Conservation (phyloP, 1,140 invertebrate species). For the Macrostomum lignano region DNA sequence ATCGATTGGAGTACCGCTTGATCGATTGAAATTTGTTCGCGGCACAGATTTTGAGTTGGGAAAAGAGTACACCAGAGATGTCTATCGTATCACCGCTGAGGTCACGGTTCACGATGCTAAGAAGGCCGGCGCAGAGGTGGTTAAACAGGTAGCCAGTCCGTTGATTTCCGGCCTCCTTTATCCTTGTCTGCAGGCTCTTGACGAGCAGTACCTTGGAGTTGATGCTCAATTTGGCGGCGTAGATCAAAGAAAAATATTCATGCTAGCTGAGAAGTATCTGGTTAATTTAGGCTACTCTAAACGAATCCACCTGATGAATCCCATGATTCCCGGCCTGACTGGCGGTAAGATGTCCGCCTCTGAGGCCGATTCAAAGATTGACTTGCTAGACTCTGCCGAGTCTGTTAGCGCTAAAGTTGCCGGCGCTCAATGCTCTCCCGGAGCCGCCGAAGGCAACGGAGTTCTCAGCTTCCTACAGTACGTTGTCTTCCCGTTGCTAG, state of each 20-base stretch:
- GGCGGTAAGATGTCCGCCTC: constrained; percentile 84
- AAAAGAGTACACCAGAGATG: constrained; percentile 68
- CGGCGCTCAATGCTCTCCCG: constrained; percentile 36
- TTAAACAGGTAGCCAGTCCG: constrained; percentile 86
- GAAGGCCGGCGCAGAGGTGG: constrained; percentile 94
- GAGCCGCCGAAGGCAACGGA: constrained; percentile 50
- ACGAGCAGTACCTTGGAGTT: constrained; percentile 86
- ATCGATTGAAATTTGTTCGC: constrained; percentile 74
- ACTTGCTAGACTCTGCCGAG: constrained; percentile 58
- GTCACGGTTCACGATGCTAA: constrained; percentile 95
- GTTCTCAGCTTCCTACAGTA: constrained; percentile 75
- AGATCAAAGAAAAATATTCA: constrained; percentile 96
- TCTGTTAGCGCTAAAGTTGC: constrained; percentile 76
- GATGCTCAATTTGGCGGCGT: constrained; percentile 96
- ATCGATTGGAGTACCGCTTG: constrained; percentile 65
- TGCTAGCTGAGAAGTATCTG: constrained; percentile 82
- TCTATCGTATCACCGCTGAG: constrained; percentile 59
- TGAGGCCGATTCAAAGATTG: constrained; percentile 91
- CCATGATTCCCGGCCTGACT: constrained; percentile 52
- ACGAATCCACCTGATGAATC: constrained; percentile 90
- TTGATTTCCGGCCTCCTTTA: constrained; percentile 75
- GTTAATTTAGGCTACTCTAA: constrained; percentile 68
- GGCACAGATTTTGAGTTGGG: constrained; percentile 71
- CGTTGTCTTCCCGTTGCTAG: constrained; percentile 60
- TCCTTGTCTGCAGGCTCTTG: constrained; percentile 59